Percentiles rank a stretch among this genome's conserved stretches.
phyloP scores from a whole-genome alignment of 2,888 invertebrate species.

The Villa cingulata region DNA sequence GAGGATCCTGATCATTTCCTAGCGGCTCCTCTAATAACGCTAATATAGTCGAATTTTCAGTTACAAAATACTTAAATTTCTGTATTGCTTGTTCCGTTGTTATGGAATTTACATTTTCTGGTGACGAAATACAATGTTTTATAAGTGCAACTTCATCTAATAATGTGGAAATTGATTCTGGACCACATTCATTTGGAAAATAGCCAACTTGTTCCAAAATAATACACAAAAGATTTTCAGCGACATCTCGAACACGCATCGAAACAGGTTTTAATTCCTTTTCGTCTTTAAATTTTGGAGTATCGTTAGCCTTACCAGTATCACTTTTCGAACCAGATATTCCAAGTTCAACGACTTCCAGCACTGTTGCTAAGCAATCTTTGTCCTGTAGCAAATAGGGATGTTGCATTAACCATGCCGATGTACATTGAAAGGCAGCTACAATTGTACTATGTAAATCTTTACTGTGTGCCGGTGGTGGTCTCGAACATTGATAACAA shows the following conservation, averaged over 20 bases:
- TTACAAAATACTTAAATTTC: constrained; percentile 76
- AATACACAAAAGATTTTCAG: constrained; percentile 81
- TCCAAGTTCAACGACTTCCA: constrained; percentile 94
- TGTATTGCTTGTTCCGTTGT: constrained; percentile 45
- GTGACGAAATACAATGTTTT: constrained; percentile 56
- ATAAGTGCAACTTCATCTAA: constrained; percentile 76
- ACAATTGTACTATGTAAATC: constrained; percentile 91
- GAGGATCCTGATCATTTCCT: constrained; percentile 85
- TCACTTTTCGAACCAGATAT: constrained; percentile 85
- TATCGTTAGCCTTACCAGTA: constrained; percentile 73
- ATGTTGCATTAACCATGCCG: constrained; percentile 86
- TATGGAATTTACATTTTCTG: constrained; percentile 20
- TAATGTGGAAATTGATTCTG: constrained; percentile 71
- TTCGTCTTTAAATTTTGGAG: constrained; percentile 84
- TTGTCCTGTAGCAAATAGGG: constrained; percentile 80
- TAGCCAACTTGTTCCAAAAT: constrained; percentile 84
- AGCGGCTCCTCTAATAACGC: constrained; percentile 84
- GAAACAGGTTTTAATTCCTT: constrained; percentile 95
- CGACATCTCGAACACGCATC: constrained; percentile 93
- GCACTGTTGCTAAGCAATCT: constrained; percentile 80
- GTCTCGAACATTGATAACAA: constrained; percentile 85
- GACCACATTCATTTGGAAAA: constrained; percentile 71
- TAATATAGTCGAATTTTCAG: constrained; percentile 78
- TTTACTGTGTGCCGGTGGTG: constrained; percentile 85
- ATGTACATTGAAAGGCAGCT: constrained; percentile 79